These are phyloP conservation scores for Scomber colias DNA, from an alignment of 2,113 vertebrate species.

Conservation along the genomic window DNA sequence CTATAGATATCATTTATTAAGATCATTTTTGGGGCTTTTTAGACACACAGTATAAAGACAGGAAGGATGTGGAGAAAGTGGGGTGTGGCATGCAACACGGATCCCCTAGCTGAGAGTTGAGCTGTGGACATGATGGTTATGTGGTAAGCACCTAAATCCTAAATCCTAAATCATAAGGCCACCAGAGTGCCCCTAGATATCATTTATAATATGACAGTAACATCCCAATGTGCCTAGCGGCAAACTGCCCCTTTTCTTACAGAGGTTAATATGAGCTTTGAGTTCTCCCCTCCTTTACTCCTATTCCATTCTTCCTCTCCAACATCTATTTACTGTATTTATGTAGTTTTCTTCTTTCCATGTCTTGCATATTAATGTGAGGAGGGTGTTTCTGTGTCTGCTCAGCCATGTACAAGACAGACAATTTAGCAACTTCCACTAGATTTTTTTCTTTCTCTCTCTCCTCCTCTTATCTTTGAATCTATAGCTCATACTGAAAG, in stretches of 20 bases:
- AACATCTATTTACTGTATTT: too few species aligned
- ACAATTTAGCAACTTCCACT: background rate
- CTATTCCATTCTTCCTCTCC: slow-evolving; percentile 11
- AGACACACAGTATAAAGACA: too few species aligned
- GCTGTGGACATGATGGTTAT: too few species aligned
- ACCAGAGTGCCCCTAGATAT: slow-evolving; percentile 10
- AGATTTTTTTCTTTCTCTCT: background rate
- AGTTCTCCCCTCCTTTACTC: slow-evolving; percentile 5
- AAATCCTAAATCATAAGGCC: too few species aligned
- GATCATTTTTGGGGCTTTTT: too few species aligned
- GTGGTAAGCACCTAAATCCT: too few species aligned
- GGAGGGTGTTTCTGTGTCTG: background rate
- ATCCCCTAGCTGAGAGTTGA: too few species aligned
- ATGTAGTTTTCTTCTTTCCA: background rate
- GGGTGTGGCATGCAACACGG: too few species aligned
- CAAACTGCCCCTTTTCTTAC: slow-evolving; percentile 20
- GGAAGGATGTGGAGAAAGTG: too few species aligned
- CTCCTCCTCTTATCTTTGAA: too few species aligned
- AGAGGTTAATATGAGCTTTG: slow-evolving; percentile 29
- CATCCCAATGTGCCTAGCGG: slow-evolving; percentile 12
- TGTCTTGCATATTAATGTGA: slow-evolving; percentile 36
- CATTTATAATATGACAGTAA: slow-evolving; percentile 50
- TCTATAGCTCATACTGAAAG: too few species aligned
- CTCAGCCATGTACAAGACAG: background rate
- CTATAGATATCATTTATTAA: background rate